These are phyloP conservation scores for Pristis pectinata DNA, from an alignment of 2,797 vertebrate genomes.

Conservation along the genomic window DNA sequence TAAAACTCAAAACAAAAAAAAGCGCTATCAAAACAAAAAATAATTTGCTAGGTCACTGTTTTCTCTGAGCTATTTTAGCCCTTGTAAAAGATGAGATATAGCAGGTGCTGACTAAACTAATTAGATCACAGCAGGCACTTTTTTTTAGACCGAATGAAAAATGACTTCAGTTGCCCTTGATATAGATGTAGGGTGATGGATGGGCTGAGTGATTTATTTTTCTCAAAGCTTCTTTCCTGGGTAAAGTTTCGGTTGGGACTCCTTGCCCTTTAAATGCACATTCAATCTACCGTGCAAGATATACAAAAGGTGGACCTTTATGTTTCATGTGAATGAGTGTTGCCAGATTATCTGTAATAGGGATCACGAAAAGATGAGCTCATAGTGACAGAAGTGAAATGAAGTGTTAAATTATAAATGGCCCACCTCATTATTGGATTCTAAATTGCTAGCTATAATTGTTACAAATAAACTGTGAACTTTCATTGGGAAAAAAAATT, in stretches of 20 bases:
- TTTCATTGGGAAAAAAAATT: neutral
- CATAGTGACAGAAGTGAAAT: neutral
- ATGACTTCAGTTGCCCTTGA: neutral
- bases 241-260: neutral
- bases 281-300: neutral
- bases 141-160: neutral
- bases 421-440: neutral
- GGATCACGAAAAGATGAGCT: neutral
- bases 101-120: neutral
- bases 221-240: neutral
- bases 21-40: too few relatives aligned
- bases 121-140: neutral
- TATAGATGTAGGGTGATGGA: neutral
- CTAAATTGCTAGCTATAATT: neutral
- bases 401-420: neutral
- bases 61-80: neutral
- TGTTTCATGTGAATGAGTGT: neutral
- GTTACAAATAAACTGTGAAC: neutral
- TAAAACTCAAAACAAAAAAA: too few relatives aligned
- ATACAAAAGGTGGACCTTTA: neutral
- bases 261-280: neutral
- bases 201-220: neutral
- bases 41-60: neutral
- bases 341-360: neutral
- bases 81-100: neutral